Base-by-base conservation (phyloP, 2,797 vertebrate genomes). In the Neosalanx taihuensis region DNA sequence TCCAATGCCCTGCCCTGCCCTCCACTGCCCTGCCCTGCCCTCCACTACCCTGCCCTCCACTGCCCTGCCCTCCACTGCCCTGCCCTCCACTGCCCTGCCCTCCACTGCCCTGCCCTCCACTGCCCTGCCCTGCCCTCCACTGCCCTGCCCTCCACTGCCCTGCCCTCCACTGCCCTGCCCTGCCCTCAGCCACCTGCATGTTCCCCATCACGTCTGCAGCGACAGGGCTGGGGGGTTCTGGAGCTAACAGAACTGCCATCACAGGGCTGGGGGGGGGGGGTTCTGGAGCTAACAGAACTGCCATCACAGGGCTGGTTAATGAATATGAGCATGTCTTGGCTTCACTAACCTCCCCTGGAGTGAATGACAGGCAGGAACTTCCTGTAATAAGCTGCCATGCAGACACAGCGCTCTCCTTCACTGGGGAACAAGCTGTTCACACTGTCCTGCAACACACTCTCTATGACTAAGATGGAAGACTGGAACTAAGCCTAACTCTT, bases 301-400 rank as follows among this genome's bases (percentile, higher is more conserved):
- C 51, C 51, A 53, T 18, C 51, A 53, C 51, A 18, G 51, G 41
- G 41, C 33, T 56, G 18, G 51, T 53, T 53, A 53, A 53, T n/a
- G 51, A 53, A n/a, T 7, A n/a, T 5, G 1, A n/a, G 51, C 18
- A 1, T 0, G 2, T 53, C n/a, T 7, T 56, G 12, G 41, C 69
- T 37, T 23, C 46, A 51, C 17, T 62, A 13, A 13, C 49, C 23
- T 20, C 18, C 6, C 5, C 41, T 29, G 5, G 9, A 49, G 62
- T 53, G 30, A 71, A 5, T 71, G 29, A 71, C 68, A 49, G 15
- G 26, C 30, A 60, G 62, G 64, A 65, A 35, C 26, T 33, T 18
- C 17, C 31, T 26, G 17, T 3, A 49, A 65, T 30, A 10, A 31
- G 6, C 37, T 51, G 7, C 10, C 31, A 35, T 17, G 26, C 18